A percentile compares a stretch with the other conserved stretches of the same genome.
Conservation (phyloP, 1,140 invertebrate genomes). For the Spodoptera frugiperda region DNA sequence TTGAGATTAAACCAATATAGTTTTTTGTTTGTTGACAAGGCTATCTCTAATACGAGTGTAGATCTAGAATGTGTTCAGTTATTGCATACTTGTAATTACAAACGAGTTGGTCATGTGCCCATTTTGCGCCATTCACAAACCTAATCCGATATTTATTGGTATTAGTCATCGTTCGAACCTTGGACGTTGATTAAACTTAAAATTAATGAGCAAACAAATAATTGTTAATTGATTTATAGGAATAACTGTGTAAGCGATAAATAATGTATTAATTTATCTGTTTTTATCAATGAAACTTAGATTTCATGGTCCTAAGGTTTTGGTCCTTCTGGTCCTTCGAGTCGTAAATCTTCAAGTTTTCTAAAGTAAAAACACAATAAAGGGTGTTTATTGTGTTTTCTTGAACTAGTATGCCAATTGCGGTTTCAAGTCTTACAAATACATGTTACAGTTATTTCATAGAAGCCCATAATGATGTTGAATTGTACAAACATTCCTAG, state of each 20-base stretch:
- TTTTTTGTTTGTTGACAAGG: conserved; percentile 7
- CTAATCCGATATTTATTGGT: conserved; percentile 7
- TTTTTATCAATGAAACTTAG: not conserved
- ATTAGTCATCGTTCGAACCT: conserved; percentile 5
- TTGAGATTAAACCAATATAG: not conserved
- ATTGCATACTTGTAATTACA: not conserved
- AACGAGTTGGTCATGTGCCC: conserved; percentile 30
- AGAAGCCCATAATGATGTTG: no score
- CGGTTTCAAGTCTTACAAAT: no score
- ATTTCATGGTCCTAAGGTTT: not conserved
- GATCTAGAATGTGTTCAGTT: conserved; percentile 9
- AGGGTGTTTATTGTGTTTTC: not conserved
- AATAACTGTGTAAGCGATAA: not conserved
- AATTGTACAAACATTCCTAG: not conserved
- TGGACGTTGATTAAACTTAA: not conserved
- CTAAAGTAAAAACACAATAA: no score
- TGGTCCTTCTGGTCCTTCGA: not conserved
- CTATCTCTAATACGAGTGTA: conserved; percentile 2
- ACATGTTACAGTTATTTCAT: not conserved
- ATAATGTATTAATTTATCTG: not conserved
- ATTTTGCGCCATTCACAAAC: conserved; percentile 19
- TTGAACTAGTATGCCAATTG: no score
- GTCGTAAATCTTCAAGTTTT: no score
- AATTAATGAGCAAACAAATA: no score
- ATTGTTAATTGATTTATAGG: not conserved